Evolutionary conservation across 2,113 vertebrate species (phyloP).

Genomic region (Myxocyprinus asiaticus): DNA sequence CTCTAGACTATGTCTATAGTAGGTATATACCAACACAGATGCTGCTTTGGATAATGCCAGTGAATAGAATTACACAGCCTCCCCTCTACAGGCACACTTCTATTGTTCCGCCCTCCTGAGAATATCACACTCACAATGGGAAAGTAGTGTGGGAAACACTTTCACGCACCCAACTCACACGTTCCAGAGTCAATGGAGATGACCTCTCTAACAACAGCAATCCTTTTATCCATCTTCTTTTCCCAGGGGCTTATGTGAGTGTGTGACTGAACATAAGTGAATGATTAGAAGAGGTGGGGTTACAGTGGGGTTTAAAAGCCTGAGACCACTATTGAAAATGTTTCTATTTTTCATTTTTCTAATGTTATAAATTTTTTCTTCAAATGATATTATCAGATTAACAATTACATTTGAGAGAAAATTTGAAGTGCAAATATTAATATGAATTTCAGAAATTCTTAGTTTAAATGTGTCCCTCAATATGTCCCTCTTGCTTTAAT

Average conservation of each 20-base stretch:
- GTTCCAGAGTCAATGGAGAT: slow-evolving; percentile 69
- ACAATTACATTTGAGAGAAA: too few relatives aligned
- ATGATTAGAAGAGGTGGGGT: not conserved
- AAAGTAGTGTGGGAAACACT: slow-evolving; percentile 74
- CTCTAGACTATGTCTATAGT: slow-evolving; percentile 2
- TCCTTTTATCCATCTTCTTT: slow-evolving; percentile 67
- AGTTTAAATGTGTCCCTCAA: too few relatives aligned
- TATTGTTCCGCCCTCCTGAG: slow-evolving; percentile 64
- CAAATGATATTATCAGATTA: too few relatives aligned
- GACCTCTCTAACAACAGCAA: slow-evolving; percentile 69
- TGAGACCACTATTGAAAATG: too few relatives aligned
- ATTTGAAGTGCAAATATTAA: too few relatives aligned
- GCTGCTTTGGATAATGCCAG: slow-evolving; percentile 50
- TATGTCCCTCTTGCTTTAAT: too few relatives aligned
- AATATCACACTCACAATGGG: slow-evolving; percentile 66
- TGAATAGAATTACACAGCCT: slow-evolving; percentile 59
- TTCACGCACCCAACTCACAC: slow-evolving; percentile 70
- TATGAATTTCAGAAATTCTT: too few relatives aligned
- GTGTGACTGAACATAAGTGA: slow-evolving; percentile 10
- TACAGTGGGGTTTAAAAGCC: too few relatives aligned
- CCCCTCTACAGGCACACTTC: slow-evolving; percentile 73
- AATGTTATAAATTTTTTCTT: too few relatives aligned
- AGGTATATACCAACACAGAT: slow-evolving; percentile 34
- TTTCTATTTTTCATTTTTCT: too few relatives aligned
- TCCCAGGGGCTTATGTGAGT: slow-evolving; percentile 52